Conservation (phyloP, 2,113 vertebrate genomes). For the Agapornis roseicollis region DNA sequence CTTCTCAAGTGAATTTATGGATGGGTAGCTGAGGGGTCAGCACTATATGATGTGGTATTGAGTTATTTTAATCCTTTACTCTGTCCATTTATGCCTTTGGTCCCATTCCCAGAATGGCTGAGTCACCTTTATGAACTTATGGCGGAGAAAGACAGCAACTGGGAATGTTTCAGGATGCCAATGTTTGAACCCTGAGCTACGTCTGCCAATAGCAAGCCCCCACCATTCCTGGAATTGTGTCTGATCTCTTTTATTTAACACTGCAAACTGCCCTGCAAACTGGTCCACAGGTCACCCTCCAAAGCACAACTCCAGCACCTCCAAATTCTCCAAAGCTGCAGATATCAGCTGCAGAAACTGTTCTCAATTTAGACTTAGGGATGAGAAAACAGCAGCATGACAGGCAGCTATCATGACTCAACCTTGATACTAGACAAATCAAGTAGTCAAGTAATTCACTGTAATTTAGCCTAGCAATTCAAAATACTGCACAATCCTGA, state of each 20-base stretch:
- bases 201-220: rapidly evolving
- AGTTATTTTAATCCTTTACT: slow-evolving; percentile 42
- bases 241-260: background rate
- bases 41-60: background rate
- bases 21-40: slow-evolving; percentile 41
- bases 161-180: background rate
- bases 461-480: slow-evolving; percentile 15
- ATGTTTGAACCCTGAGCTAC: background rate
- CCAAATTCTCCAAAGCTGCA: background rate
- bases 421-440: background rate
- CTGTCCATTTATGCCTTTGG: slow-evolving; percentile 44
- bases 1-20: slow-evolving; percentile 18
- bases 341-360: background rate
- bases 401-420: background rate
- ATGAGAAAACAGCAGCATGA: background rate
- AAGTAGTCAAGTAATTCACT: slow-evolving; percentile 1
- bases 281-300: background rate
- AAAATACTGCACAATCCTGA: background rate
- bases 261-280: background rate
- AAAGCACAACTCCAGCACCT: background rate
- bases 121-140: slow-evolving; percentile 7
- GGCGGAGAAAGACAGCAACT: background rate
- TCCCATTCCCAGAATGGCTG: slow-evolving; percentile 38
- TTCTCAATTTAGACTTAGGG: background rate
- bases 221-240: background rate